These are phyloP conservation scores for Leptosomus discolor DNA, from an alignment of 2,113 vertebrate genomes.

Conservation along the genomic window DNA sequence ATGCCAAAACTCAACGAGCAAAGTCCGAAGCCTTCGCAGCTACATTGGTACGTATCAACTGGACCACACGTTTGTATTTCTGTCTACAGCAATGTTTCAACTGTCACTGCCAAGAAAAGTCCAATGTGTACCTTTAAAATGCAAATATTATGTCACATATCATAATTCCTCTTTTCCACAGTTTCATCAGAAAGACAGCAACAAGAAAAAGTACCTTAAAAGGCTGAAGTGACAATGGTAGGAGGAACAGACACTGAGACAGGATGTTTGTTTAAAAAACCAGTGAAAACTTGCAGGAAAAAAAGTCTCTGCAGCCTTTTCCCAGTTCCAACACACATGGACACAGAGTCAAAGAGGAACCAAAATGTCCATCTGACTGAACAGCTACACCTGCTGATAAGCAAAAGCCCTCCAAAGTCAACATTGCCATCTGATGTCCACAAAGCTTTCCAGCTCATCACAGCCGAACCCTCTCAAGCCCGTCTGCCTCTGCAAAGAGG, in stretches of 20 bases:
- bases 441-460: neutral
- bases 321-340: neutral
- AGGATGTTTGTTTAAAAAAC: neutral
- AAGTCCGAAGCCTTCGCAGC: neutral
- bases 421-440: neutral
- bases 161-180: neutral
- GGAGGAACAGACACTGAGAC: neutral
- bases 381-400: neutral
- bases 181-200: neutral
- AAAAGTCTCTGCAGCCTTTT: neutral
- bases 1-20: neutral
- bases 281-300: neutral
- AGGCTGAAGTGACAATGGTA: neutral
- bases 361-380: neutral
- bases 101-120: neutral
- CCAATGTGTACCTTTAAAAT: neutral
- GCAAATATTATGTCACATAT: neutral
- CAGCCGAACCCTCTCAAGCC: neutral
- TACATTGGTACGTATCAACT: fast-evolving
- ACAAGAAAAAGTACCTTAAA: neutral
- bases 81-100: neutral
- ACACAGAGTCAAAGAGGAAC: neutral
- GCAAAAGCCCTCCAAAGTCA: neutral
- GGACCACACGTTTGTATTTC: neutral
- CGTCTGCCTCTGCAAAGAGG: neutral